These are phyloP conservation scores for Pogonomyrmex barbatus DNA, from an alignment of 1,140 invertebrate species.

Conservation along the genomic window DNA sequence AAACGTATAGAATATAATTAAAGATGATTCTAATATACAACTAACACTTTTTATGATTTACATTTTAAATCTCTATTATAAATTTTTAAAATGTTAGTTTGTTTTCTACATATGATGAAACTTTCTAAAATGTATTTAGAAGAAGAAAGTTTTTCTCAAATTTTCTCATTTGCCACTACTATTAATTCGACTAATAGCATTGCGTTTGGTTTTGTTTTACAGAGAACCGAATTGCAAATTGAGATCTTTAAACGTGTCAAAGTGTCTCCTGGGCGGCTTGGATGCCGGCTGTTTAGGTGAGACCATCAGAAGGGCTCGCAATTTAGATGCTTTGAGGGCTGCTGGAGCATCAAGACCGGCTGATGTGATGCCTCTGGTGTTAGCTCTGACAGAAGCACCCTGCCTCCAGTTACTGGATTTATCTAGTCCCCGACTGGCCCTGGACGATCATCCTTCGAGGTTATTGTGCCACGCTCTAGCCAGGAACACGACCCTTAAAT, in stretches of 20 bases:
- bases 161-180: not conserved
- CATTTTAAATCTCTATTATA: not conserved
- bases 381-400: slow-evolving; percentile 86
- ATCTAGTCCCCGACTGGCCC: slow-evolving; percentile 86
- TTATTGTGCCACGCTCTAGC: slow-evolving; percentile 86
- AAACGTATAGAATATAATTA: not conserved
- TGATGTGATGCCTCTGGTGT: slow-evolving; percentile 86
- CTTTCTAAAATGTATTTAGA: not conserved
- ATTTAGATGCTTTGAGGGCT: slow-evolving; percentile 86
- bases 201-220: slow-evolving; percentile 38
- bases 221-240: slow-evolving; percentile 85
- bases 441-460: slow-evolving; percentile 87
- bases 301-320: slow-evolving; percentile 85
- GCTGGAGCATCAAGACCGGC: slow-evolving; percentile 85
- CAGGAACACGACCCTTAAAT: slow-evolving; percentile 85
- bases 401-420: slow-evolving; percentile 87
- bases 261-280: slow-evolving; percentile 85
- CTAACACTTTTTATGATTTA: not conserved
- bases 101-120: not conserved
- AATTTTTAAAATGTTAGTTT: not conserved
- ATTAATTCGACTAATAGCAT: slow-evolving; percentile 36
- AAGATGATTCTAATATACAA: not conserved
- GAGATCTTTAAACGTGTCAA: slow-evolving; percentile 86
- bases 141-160: not conserved
- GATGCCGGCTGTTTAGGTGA: slow-evolving; percentile 87